Evolutionary conservation across 2,888 invertebrate genomes (phyloP).

Genomic region (Xanthorhoe designata): DNA sequence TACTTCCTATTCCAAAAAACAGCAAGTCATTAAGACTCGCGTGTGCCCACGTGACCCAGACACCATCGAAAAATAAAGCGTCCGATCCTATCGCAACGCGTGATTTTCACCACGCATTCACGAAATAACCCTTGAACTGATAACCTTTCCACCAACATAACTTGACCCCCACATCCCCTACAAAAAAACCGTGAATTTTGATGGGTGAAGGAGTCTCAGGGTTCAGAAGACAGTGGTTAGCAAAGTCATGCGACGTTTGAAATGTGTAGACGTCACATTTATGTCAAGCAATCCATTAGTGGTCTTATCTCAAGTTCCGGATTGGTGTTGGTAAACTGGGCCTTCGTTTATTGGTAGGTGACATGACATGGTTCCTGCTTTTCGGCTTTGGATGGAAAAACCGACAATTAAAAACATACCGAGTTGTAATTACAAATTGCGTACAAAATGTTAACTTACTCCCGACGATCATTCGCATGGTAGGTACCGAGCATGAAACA

Average conservation of each 20-base stretch:
- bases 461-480: no score
- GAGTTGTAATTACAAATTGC: no score
- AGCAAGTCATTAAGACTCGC: slow-evolving; percentile 56
- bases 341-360: slow-evolving; percentile 59
- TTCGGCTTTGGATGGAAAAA: background rate
- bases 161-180: slow-evolving; percentile 48
- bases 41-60: slow-evolving; percentile 80
- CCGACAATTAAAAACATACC: background rate
- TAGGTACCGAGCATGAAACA: no score
- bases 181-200: background rate
- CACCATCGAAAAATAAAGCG: slow-evolving; percentile 78
- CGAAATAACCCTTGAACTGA: slow-evolving; percentile 81
- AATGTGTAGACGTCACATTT: slow-evolving; percentile 85
- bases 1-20: slow-evolving; percentile 4
- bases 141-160: slow-evolving; percentile 64
- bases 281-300: slow-evolving; percentile 85
- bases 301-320: slow-evolving; percentile 82
- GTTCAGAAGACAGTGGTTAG: slow-evolving; percentile 56
- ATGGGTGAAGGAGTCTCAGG: slow-evolving; percentile 13
- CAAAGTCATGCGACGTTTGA: slow-evolving; percentile 76
- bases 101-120: slow-evolving; percentile 79
- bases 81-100: slow-evolving; percentile 76
- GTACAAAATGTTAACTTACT: no score
- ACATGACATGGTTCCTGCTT: slow-evolving; percentile 64
- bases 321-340: slow-evolving; percentile 72